Evolutionary conservation across 2,797 vertebrate genomes (phyloP), one percentile per base, ranked within the genome.

Genomic region (Rhabdomys pumilio): DNA sequence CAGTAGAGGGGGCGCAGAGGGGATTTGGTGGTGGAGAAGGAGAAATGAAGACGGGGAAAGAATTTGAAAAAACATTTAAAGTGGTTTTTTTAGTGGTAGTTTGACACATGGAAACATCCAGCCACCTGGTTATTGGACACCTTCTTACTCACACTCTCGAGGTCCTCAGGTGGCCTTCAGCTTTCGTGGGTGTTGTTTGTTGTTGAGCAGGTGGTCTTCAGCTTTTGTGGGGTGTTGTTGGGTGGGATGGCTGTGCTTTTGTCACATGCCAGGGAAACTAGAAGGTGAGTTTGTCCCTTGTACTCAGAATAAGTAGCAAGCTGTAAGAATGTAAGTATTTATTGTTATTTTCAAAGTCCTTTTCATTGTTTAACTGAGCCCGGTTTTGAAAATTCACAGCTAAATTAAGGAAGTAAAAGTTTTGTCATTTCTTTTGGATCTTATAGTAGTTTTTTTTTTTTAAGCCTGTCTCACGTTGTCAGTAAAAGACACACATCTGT

Each of bases 381-480:
- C 69, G 1, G 22, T 88, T 96, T 95, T 80, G 79, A 22, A 75
- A 94, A 90, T 57, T 69, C 34, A 59, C 67, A 76, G 57, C 53
- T 94, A 69, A 73, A 44, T 55, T 79, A 86, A 79, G 26, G 75
- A 81, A 82, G 53, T 63, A 95, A 92, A 94, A 73, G 85, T 67
- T 84, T 85, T 90, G n/a, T 92, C 67, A 86, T 96, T 96, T 93
- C 22, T 95, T 89, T 96, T 80, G 89, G 55, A 44, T 17, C 57
- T 76, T 76, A 41, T 47, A 76, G 44, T 47, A 29, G 72, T 29
- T 76, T 76, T 26, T 73, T 73, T n/a, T n/a, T 19, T 38, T 12
- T 2, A 10, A 94, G 26, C 57, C 38, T 95, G n/a, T 59, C 15
- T 59, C 15, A 7, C 63, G 53, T 95, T 88, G 55, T 96, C 69